Evolutionary conservation across 2,888 invertebrate species (phyloP), one percentile per base, ranked within the genome.

Genomic region (Linnaemya tessellans): DNA sequence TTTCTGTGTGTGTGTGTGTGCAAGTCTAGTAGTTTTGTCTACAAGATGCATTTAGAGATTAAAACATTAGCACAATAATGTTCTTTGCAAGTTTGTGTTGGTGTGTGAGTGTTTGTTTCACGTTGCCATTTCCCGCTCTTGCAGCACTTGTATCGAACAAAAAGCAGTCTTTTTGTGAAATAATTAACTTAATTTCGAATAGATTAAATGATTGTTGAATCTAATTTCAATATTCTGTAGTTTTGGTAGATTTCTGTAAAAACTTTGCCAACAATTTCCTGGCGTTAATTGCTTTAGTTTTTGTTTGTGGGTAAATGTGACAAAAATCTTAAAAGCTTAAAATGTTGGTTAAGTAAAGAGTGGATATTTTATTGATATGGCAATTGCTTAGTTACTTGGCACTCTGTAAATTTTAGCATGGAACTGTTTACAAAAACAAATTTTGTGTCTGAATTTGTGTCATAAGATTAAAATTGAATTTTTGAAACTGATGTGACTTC

Each of bases 1-100:
- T 54, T 20, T 51, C n/a, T 60, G 15, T 4, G 41, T 38, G 51
- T 67, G 30, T 46, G 64, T 71, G 30, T 60, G 18, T 49, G 41
- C 20, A 30, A 70, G 78, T 82, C 78, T 70, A 80, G 73, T 64
- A 56, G 49, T 84, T 35, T 77, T 79, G 62, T 79, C 85, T 79
- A 79, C 79, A 82, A 85, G 85, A 85, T 85, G 75, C 82, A 82
- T 85, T 85, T 82, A 75, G 79, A 82, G 82, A 85, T 85, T 85
- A 85, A 75, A 82, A 80, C 85, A 85, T 85, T 85, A 74, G 75
- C 85, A 82, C 74, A 82, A 70, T 70, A 71, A 74, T 82, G 60
- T 67, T 80, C 35, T 65, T 30, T 54, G 41, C 38, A 3, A 38
- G 20, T 35, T 22, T 25, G 54, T 13, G 20, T 65, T 13, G 9